phyloP scores from a whole-genome alignment of 2,113 vertebrate species.

The Prinia subflava region DNA sequence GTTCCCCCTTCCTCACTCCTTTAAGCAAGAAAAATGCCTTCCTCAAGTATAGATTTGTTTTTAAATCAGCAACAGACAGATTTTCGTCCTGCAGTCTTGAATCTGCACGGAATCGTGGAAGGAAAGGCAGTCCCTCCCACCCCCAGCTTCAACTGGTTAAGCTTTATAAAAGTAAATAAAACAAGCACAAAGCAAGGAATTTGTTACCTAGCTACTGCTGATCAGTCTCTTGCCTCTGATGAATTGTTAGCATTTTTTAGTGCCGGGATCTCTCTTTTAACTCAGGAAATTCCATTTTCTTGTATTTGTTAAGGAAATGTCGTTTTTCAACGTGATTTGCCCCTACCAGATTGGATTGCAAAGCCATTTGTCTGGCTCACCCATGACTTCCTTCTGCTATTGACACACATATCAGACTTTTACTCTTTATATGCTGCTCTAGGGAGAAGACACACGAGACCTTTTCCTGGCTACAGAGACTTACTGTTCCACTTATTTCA shows the following conservation, averaged over 20 bases:
- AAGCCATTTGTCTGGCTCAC: not conserved
- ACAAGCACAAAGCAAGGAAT: not conserved
- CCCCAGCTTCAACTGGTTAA: not conserved
- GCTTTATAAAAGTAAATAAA: not conserved
- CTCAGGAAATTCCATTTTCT: not conserved
- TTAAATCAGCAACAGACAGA: not conserved
- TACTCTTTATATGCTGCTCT: not conserved
- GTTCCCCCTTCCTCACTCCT: no score
- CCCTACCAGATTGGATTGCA: not conserved
- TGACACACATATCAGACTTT: not conserved
- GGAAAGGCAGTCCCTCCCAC: not conserved
- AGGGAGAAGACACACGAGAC: not conserved
- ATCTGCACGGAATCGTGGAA: not conserved
- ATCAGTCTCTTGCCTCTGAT: not conserved
- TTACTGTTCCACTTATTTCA: not conserved
- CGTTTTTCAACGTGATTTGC: not conserved
- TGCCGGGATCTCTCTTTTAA: not conserved
- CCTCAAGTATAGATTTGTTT: not conserved
- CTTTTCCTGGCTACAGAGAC: not conserved
- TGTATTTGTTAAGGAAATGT: not conserved
- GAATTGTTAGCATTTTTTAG: not conserved
- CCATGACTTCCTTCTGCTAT: not conserved
- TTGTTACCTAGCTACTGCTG: not conserved
- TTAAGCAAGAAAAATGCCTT: not conserved
- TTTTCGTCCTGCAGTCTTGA: not conserved